These are phyloP conservation scores for Leptestheria dahalacensis DNA, from an alignment of 1,140 invertebrate genomes.

Conservation along the genomic window DNA sequence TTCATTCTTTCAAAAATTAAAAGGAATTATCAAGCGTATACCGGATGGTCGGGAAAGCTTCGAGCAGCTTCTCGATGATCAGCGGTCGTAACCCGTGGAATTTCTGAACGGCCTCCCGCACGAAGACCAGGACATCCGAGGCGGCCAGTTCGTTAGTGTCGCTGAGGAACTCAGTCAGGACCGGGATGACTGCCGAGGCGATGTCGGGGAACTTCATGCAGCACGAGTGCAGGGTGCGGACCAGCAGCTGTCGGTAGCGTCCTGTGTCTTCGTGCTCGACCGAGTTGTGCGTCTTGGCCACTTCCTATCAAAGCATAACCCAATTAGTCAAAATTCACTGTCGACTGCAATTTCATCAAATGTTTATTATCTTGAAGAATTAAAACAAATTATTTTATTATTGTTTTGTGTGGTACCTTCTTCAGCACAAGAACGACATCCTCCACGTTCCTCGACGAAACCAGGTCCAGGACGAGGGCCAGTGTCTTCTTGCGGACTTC, in stretches of 20 bases:
- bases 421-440: constrained; percentile 90
- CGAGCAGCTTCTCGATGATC: constrained; percentile 67
- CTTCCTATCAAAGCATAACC: constrained; percentile 36
- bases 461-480: constrained; percentile 73
- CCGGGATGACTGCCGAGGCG: constrained; percentile 79
- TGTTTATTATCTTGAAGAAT: too few species aligned
- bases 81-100: constrained; percentile 60
- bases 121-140: constrained; percentile 83
- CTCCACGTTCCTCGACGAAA: constrained; percentile 82
- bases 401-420: constrained; percentile 40
- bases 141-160: constrained; percentile 89
- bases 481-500: constrained; percentile 87
- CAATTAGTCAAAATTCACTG: constrained; percentile 25
- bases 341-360: constrained; percentile 22
- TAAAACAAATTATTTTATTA: too few species aligned
- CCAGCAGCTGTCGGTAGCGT: constrained; percentile 88
- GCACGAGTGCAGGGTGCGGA: constrained; percentile 85
- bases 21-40: constrained; percentile 25
- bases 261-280: constrained; percentile 86
- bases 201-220: constrained; percentile 97
- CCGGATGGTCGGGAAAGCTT: constrained; percentile 61
- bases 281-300: constrained; percentile 74
- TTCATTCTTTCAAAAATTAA: too few species aligned
- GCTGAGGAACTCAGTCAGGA: constrained; percentile 88
- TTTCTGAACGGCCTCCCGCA: constrained; percentile 85